Evolutionary conservation across 2,797 vertebrate species (phyloP), one percentile per base, ranked within the genome.

Genomic region (Rhabdophis nuchalis): DNA sequence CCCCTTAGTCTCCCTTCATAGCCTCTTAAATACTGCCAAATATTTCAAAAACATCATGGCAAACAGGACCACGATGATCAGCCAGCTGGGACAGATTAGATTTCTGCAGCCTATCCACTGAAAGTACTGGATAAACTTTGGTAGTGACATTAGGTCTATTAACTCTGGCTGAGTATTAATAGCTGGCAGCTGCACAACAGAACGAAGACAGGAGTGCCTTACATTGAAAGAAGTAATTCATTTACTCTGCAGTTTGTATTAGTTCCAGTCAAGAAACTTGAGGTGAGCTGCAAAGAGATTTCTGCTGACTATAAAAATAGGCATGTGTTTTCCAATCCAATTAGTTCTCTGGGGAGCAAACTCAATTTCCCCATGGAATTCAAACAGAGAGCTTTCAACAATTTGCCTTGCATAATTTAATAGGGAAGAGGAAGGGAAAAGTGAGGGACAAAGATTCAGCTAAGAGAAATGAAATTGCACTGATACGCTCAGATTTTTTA

Each of bases 151-250:
- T 89, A 85, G 14, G 32, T 77, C 91, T 57, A 88, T 82, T 87
- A 82, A 91, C 50, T 90, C 36, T 61, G 50, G 54, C 32, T 77
- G 64, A 86, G 32, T 87, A 87, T 93, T 87, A 87, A 87, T 92
- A 64, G 85, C 61, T 89, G n/a, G 87, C 82, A 58, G 82, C 87
- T 64, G 68, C 53, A 90, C 60, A 90, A 86, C 18, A 60, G 85
- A 90, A 1, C 61, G 72, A 85, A 68, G 58, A 32, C 8, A 60
- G 9, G 77, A 32, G 23, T 52, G 87, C 36, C 87, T 72, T 77
- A 64, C n/a, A 57, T 88, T 91, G 85, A 90, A 1, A 2, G 27
- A 58, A 52, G 88, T 85, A 93, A 91, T 16, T 77, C 88, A 89
- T 92, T 91, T 77, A 91, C 91, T 86, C 1, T 89, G 86, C 89